phyloP scores from a whole-genome alignment of 2,888 invertebrate genomes.

The Cosmia trapezina region DNA sequence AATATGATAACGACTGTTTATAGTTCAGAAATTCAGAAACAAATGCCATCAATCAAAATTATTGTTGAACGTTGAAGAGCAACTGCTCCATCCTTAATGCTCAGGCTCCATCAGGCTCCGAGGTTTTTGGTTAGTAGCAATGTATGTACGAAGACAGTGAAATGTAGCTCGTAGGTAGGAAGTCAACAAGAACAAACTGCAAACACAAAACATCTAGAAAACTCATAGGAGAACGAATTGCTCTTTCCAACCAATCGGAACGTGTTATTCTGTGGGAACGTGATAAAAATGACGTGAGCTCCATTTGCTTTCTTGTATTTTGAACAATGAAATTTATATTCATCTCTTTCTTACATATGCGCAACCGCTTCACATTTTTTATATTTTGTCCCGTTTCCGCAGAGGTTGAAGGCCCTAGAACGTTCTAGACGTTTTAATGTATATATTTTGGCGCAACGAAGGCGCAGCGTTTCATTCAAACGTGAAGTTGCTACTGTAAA shows the following conservation, averaged over 20 bases:
- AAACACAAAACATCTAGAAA: conserved; percentile 6
- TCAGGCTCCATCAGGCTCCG: no score
- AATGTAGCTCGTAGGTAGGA: no score
- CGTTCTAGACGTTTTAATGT: conserved; percentile 92
- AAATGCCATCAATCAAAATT: no score
- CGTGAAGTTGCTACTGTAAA: conserved; percentile 85
- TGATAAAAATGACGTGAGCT: conserved; percentile 72
- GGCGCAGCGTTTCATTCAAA: conserved; percentile 89
- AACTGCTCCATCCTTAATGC: no score
- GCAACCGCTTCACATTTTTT: not conserved
- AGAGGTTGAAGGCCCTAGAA: conserved; percentile 90
- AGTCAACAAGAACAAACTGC: conserved; percentile 38
- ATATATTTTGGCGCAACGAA: conserved; percentile 91
- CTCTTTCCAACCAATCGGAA: conserved; percentile 51
- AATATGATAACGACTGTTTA: no score
- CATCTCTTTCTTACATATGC: conserved; percentile 80
- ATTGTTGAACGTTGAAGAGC: no score
- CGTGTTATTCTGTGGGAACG: conserved; percentile 44
- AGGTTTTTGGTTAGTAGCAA: no score
- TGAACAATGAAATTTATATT: conserved; percentile 82
- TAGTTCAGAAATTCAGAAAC: no score
- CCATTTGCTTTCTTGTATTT: conserved; percentile 63
- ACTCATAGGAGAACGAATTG: conserved; percentile 65
- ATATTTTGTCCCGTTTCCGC: conserved; percentile 78
- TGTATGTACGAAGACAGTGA: no score